Conservation (phyloP, 2,888 invertebrate genomes). For the Operophtera brumata region DNA sequence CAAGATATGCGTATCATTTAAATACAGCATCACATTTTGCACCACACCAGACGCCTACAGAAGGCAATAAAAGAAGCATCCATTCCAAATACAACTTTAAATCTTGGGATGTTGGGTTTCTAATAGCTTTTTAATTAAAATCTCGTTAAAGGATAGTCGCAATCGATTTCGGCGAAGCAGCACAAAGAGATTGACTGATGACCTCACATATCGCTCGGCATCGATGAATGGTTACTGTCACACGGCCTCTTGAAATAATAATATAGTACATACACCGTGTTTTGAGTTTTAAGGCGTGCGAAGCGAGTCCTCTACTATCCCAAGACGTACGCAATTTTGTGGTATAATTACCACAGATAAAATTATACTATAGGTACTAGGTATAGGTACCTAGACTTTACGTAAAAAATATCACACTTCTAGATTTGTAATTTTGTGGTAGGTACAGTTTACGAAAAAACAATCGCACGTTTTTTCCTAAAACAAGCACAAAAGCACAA, state of each 20-base stretch:
- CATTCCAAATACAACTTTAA: constrained; percentile 5
- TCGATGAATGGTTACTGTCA: constrained; percentile 69
- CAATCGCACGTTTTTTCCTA: no score
- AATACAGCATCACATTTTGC: constrained; percentile 10
- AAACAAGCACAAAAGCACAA: no score
- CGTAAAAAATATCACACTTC: no score
- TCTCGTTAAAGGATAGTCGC: constrained; percentile 29
- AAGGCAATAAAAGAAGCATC: constrained; percentile 2
- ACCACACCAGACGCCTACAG: constrained; percentile 4
- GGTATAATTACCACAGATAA: background rate
- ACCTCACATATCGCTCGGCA: constrained; percentile 62
- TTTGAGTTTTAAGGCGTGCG: constrained; percentile 1
- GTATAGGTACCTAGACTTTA: no score
- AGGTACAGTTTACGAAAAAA: no score
- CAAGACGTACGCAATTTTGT: no score
- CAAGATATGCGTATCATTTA: background rate
- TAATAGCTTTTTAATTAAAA: background rate
- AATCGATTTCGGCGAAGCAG: constrained; percentile 42
- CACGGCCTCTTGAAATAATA: constrained; percentile 63
- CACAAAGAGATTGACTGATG: constrained; percentile 62
- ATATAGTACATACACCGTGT: constrained; percentile 43
- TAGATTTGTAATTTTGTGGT: no score
- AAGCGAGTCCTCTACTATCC: no score
- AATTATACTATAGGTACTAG: no score
- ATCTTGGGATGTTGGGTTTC: background rate